These are phyloP conservation scores for Microcebus griseorufus DNA, from an alignment of 2,113 vertebrate genomes.

Conservation along the genomic window DNA sequence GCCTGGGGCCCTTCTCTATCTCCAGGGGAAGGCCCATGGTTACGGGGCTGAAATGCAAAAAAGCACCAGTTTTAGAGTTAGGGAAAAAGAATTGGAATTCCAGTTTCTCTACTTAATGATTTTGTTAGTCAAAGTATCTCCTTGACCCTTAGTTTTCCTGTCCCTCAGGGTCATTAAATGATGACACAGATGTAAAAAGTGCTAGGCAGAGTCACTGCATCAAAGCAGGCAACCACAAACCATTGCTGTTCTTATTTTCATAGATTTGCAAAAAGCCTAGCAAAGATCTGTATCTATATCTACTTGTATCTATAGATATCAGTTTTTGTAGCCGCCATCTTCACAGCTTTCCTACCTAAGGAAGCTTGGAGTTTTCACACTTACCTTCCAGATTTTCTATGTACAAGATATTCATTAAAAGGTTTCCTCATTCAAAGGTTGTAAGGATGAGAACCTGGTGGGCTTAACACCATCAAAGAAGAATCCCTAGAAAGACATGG, in stretches of 20 bases:
- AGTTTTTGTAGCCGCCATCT: not conserved
- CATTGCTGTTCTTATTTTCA: not conserved
- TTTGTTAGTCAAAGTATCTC: not conserved
- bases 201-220: not conserved
- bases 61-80: not conserved
- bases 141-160: not conserved
- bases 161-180: not conserved
- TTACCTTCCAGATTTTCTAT: not conserved
- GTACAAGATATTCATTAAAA: not conserved
- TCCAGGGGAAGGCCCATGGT: not conserved
- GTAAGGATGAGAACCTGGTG: not conserved
- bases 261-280: not conserved
- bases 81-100: not conserved
- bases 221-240: not conserved
- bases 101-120: not conserved
- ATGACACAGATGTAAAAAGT: not conserved
- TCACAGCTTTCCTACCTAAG: not conserved
- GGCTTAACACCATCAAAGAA: not conserved
- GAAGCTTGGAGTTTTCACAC: not conserved
- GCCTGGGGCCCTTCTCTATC: not conserved
- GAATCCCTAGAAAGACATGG: not conserved
- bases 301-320: not conserved
- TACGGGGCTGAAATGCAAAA: not conserved
- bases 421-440: not conserved
- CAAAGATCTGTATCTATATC: not conserved